Percentiles rank a stretch among this genome's conserved stretches.
Evolutionary conservation across 2,113 vertebrate species (phyloP).

Genomic region (Egretta garzetta): DNA sequence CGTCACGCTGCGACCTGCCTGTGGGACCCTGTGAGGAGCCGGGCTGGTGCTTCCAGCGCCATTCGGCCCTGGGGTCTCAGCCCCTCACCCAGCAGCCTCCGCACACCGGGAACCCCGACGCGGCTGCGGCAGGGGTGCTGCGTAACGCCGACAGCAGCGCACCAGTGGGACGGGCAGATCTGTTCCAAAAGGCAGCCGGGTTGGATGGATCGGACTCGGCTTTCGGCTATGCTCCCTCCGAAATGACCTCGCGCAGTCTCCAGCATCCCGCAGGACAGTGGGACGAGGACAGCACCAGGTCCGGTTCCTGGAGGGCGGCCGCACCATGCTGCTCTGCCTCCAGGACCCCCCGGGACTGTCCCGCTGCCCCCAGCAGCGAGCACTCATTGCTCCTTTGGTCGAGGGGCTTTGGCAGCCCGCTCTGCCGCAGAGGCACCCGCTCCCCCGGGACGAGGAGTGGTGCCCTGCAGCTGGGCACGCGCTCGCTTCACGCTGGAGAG

Average conservation of each 20-base stretch:
- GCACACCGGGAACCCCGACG: accelerated
- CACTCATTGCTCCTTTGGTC: accelerated
- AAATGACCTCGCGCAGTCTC: accelerated
- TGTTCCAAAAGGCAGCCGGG: not conserved
- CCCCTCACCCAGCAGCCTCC: accelerated
- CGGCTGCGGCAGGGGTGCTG: accelerated
- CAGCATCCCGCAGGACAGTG: accelerated
- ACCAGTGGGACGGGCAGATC: not conserved
- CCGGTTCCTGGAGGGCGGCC: not conserved
- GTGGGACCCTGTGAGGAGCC: accelerated
- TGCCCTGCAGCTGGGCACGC: not conserved
- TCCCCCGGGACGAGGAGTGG: too few relatives aligned
- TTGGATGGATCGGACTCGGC: accelerated
- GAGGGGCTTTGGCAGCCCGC: accelerated
- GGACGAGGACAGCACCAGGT: not conserved
- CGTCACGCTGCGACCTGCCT: not conserved
- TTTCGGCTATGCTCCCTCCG: not conserved
- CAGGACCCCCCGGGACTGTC: accelerated
- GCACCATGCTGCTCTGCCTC: not conserved
- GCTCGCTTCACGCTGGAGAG: accelerated
- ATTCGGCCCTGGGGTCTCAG: not conserved
- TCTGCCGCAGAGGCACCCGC: accelerated
- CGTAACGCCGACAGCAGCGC: accelerated
- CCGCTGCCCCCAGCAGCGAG: not conserved
- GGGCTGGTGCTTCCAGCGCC: not conserved